These are phyloP conservation scores for Cyprinus carpio DNA, from an alignment of 2,113 vertebrate genomes.

Conservation along the genomic window DNA sequence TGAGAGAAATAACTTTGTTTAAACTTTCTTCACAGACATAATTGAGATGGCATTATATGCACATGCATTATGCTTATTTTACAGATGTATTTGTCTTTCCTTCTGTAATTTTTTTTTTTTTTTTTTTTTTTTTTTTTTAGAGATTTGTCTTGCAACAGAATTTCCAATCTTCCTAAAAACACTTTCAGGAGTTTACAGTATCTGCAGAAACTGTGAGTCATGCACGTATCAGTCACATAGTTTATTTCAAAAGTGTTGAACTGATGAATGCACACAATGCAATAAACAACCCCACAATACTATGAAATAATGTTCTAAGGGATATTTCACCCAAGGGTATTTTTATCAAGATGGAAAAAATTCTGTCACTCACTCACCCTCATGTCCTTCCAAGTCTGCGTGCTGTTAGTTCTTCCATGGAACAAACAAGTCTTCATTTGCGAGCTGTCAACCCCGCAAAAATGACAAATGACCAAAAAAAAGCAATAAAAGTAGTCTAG, in stretches of 20 bases:
- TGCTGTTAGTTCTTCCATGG: neutral
- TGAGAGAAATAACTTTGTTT: neutral
- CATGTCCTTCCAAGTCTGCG: constrained; percentile 5
- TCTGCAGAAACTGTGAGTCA: constrained; percentile 81
- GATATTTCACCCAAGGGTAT: neutral
- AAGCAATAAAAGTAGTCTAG: too few relatives aligned
- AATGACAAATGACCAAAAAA: too few relatives aligned
- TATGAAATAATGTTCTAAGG: neutral
- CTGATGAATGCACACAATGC: too few relatives aligned
- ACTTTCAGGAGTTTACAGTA: constrained; percentile 75
- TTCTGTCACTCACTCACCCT: neutral
- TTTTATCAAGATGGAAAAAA: neutral
- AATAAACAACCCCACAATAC: too few relatives aligned
- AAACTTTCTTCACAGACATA: neutral
- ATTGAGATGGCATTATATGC: neutral
- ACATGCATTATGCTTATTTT: neutral
- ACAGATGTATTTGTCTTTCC: neutral
- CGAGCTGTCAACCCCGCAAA: too few relatives aligned
- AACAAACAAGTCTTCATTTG: neutral
- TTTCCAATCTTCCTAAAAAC: constrained; percentile 65
- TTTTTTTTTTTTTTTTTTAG: too few relatives aligned
- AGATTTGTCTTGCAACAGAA: constrained; percentile 67
- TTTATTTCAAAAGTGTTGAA: neutral
- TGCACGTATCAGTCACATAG: neutral
- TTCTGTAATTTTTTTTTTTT: too few relatives aligned